Evolutionary conservation across 1,140 invertebrate genomes (phyloP), one percentile per base, ranked within the genome.

Genomic region (Drosophila ercepeae): DNA sequence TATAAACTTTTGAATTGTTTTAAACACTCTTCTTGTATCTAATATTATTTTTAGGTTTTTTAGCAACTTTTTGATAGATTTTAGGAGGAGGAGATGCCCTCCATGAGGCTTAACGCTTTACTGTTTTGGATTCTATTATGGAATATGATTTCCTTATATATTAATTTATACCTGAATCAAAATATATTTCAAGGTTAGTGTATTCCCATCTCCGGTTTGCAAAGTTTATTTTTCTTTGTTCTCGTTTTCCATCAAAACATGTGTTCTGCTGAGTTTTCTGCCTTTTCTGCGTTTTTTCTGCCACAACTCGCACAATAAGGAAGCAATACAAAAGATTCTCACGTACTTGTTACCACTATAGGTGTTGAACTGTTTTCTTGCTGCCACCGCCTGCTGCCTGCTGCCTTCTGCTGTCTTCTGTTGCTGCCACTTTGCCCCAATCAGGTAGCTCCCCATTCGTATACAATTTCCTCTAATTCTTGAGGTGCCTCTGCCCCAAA

Each of bases 301-400:
- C 60, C 14, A 21, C 36, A 58, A 77, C 61, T 69, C 49, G 64
- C 25, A 64, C 50, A 76, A 82, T 82, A 75, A 77, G 78, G 78
- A 82, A 82, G 78, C 73, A 74, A 69, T 75, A 84, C 75, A 83
- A 83, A 84, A 83, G 79, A 84, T 78, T 84, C 78, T 78, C 78
- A 84, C 75, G 79, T 84, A 74, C 75, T 75, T 71, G 64, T 78
- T 83, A 78, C 79, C 78, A 78, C 70, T 67, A 84, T 65, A 61
- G 64, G 78, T 78, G 70, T 71, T 75, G 59, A 78, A 84, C 79
- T 84, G 44, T 69, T 60, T 68, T 74, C 67, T 41, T 34, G 11
- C 39, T 13, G 4, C 13, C 7, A 29, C 27, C n/a, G n/a, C n/a
- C n/a, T n/a, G n/a, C n/a, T n/a, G n/a, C n/a, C n/a, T n/a, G n/a